A percentile compares a stretch with the other conserved stretches of the same genome.
phyloP scores from a whole-genome alignment of 1,140 invertebrate genomes.

The Nixonia krombeini region DNA sequence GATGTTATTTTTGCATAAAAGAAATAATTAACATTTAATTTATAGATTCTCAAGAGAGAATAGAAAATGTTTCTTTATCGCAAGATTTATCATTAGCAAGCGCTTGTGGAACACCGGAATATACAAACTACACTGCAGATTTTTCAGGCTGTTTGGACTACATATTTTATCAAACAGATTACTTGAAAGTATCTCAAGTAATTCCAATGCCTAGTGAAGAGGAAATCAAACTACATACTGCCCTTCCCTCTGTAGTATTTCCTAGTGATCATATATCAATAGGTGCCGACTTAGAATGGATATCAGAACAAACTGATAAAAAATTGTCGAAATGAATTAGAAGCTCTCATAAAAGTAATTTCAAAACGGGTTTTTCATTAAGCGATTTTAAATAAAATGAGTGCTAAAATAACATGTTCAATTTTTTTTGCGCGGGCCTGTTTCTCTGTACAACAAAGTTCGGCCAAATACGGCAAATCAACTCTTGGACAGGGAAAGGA shows the following conservation, averaged over 20 bases:
- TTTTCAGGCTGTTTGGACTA: constrained; percentile 94
- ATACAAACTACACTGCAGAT: constrained; percentile 87
- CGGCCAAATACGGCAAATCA: no score
- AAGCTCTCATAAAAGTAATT: no score
- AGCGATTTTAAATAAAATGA: no score
- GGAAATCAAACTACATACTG: constrained; percentile 79
- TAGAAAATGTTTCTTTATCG: constrained; percentile 75
- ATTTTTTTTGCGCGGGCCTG: no score
- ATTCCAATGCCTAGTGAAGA: constrained; percentile 85
- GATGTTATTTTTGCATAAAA: constrained; percentile 1
- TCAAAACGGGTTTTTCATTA: no score
- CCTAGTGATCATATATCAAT: constrained; percentile 95
- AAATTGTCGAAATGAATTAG: no score
- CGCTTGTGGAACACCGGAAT: constrained; percentile 83
- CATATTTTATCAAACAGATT: constrained; percentile 85
- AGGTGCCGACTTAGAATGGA: constrained; percentile 83
- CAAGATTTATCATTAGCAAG: constrained; percentile 78
- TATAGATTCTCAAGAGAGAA: constrained; percentile 77
- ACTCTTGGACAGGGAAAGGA: no score
- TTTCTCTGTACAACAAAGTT: no score
- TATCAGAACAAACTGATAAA: constrained; percentile 16
- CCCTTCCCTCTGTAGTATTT: constrained; percentile 88
- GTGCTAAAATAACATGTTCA: no score
- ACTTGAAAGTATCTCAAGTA: constrained; percentile 77
- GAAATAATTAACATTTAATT: constrained; percentile 37